phyloP scores from a whole-genome alignment of 1,140 invertebrate species.

The Stenopsyche tienmushanensis region DNA sequence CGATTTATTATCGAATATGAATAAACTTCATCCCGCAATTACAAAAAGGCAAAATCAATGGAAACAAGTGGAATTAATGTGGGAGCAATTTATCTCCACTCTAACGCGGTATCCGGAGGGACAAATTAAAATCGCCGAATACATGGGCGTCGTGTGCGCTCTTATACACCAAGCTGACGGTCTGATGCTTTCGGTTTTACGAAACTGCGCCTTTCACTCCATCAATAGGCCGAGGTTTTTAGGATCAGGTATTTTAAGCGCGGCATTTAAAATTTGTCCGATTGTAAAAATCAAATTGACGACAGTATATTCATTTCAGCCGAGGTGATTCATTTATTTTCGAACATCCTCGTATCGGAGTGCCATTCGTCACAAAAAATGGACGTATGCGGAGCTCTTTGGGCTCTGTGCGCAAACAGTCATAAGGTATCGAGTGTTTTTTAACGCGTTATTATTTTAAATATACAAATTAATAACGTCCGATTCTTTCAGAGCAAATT shows the following conservation, averaged over 20 bases:
- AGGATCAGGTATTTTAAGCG: constrained; percentile 27
- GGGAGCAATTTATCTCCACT: constrained; percentile 25
- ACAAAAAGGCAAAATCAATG: constrained; percentile 37
- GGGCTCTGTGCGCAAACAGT: constrained; percentile 37
- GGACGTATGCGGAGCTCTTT: constrained; percentile 28
- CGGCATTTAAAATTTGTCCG: not conserved
- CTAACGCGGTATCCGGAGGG: constrained; percentile 37
- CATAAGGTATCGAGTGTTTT: constrained; percentile 24
- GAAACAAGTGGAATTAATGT: constrained; percentile 33
- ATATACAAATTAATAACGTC: no score
- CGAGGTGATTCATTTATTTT: constrained; percentile 34
- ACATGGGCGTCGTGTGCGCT: constrained; percentile 31
- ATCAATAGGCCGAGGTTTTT: constrained; percentile 27
- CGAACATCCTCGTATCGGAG: constrained; percentile 19
- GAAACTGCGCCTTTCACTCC: constrained; percentile 36
- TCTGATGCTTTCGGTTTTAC: constrained; percentile 28
- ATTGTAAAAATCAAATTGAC: not conserved
- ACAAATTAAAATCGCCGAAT: constrained; percentile 31
- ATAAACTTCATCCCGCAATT: constrained; percentile 36
- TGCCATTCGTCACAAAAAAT: constrained; percentile 22
- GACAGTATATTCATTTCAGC: constrained; percentile 28
- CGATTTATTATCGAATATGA: constrained; percentile 32
- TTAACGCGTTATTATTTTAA: no score
- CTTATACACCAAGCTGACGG: constrained; percentile 32
- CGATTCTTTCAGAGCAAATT: constrained; percentile 37